Evolutionary conservation across 1,140 invertebrate genomes (phyloP).

Genomic region (Drosophila pallidifrons): DNA sequence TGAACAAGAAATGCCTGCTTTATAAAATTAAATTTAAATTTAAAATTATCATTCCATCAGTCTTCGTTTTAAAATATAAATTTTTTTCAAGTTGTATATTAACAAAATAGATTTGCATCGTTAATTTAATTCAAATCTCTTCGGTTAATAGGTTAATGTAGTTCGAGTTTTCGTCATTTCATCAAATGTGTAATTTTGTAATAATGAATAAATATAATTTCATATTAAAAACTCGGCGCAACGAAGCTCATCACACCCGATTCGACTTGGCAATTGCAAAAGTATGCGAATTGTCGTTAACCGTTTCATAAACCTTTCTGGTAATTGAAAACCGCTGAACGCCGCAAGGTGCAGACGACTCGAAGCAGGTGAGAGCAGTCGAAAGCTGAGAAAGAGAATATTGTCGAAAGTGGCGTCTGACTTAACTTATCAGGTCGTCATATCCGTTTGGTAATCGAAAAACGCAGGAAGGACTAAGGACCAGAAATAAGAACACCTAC

Average conservation of each 20-base stretch:
- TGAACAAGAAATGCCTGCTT: too few species aligned
- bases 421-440: slow-evolving; percentile 61
- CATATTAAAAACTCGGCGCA: too few species aligned
- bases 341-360: neutral
- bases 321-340: slow-evolving; percentile 67
- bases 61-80: too few species aligned
- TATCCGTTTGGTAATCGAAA: slow-evolving; percentile 77
- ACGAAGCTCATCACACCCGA: neutral
- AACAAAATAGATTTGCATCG: too few species aligned
- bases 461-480: slow-evolving; percentile 47
- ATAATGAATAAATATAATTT: too few species aligned
- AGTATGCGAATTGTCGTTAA: slow-evolving; percentile 16
- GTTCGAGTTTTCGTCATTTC: too few species aligned
- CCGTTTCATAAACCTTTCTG: slow-evolving; percentile 44
- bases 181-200: too few species aligned
- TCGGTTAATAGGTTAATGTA: too few species aligned
- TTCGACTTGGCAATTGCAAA: neutral
- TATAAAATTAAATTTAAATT: too few species aligned
- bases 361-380: neutral
- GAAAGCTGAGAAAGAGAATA: neutral
- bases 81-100: too few species aligned
- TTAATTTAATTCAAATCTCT: too few species aligned
- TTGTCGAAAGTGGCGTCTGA: slow-evolving; percentile 27
- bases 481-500: slow-evolving; percentile 32
- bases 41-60: too few species aligned